Conservation (phyloP, 2,113 vertebrate species). For the Neoarius graeffei region DNA sequence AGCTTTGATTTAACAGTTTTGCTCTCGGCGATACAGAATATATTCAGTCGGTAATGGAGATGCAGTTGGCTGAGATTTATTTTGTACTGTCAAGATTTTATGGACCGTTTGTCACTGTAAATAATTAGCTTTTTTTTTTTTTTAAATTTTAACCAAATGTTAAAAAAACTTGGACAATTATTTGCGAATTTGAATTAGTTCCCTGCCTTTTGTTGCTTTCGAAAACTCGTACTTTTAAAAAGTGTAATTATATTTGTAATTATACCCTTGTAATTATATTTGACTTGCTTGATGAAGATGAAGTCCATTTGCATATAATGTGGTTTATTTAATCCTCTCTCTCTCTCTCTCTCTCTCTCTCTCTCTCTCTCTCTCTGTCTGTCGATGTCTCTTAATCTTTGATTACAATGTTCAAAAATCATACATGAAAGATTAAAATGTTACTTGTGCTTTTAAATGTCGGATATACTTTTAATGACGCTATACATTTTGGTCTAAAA, state of each 20-base stretch:
- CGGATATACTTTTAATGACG: not conserved
- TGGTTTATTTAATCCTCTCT: not conserved
- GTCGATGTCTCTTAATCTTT: not conserved
- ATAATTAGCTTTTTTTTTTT: not conserved
- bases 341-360: not conserved
- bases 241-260: not conserved
- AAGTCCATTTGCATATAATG: not conserved
- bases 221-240: not conserved
- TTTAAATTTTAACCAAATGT: not conserved
- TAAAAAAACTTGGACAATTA: not conserved
- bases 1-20: not conserved
- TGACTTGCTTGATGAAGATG: not conserved
- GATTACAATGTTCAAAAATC: not conserved
- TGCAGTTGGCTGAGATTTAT: not conserved
- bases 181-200: not conserved
- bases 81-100: not conserved
- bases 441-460: not conserved
- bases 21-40: too few relatives aligned
- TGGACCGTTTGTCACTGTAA: not conserved
- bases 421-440: not conserved
- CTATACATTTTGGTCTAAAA: not conserved
- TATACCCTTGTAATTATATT: not conserved
- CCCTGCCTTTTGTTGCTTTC: not conserved
- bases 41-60: too few relatives aligned
- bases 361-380: not conserved